Base-by-base conservation (phyloP, 1,140 invertebrate genomes). In the Fopius arisanus region DNA sequence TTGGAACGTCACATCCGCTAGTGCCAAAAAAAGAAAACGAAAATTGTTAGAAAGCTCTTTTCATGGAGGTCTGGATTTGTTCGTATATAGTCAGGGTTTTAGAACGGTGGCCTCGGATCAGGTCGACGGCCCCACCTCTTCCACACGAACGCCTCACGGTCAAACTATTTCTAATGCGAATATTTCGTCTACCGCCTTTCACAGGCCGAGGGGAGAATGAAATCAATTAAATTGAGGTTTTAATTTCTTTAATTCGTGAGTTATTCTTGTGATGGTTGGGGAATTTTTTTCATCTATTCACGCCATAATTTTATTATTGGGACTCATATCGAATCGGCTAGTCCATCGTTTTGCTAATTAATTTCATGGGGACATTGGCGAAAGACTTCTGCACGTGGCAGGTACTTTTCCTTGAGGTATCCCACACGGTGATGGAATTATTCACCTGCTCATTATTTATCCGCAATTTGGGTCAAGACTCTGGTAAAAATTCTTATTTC, bases 151-250 rank as follows among this genome's bases (percentile, higher is more conserved):
- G 43, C 28, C 74, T 78, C 81, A 80, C 63, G 65, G 72, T 73
- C 69, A 77, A 79, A 78, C 80, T 80, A 80, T 79, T 80, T 78
- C 80, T 81, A 82, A 82, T 80, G 68, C 54, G 19, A 59, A 59
- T 51, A 37, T 48, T 41, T 67, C 19, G 29, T 14, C 65, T 21
- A 29, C 48, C 26, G 9, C 68, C 9, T 48, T 70, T 37, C 65
- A 31, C 19, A 28, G 12, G 23, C 6, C 51, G n/a, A 14, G 12
- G 10, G 16, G 5, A 26, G 19, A 54, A 54, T 54, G 28, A 63
- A 28, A 28, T 31, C n/a, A 63, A 68, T 68, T 4, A 41, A 43
- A 23, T 43, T 10, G 21, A 3, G 37, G 19, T 14, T 54, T 70
- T 37, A 40, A 31, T 14, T 12, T 70, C 54, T 40, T 70, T 40